Percentiles rank a stretch among this genome's conserved stretches.
Conservation (phyloP, 2,797 vertebrate species). For the Meriones psammophilus region DNA sequence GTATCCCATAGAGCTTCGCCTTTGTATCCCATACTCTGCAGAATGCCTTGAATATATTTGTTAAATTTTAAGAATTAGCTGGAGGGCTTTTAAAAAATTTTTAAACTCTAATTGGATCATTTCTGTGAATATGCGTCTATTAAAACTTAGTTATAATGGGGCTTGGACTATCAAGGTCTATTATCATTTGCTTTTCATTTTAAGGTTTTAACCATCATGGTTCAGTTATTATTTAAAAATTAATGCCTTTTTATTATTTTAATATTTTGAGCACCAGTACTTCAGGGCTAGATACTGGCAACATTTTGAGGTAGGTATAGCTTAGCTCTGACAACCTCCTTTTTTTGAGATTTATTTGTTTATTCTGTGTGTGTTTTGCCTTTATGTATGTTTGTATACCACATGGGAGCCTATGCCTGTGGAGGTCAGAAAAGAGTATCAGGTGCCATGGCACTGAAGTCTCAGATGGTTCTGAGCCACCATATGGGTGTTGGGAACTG, state of each 20-base stretch:
- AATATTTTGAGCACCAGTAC: not conserved
- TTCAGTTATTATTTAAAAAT: conserved; percentile 35
- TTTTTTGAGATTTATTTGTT: not conserved
- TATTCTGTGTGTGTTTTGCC: not conserved
- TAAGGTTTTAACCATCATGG: conserved; percentile 21
- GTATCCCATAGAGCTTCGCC: conserved; percentile 7
- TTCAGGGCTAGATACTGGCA: not conserved
- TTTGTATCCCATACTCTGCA: not conserved
- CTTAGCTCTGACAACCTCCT: not conserved
- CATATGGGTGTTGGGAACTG: not conserved
- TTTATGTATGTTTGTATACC: not conserved
- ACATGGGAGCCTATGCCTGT: not conserved
- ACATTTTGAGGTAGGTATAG: not conserved
- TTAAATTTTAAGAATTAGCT: conserved; percentile 13
- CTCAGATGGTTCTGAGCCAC: not conserved
- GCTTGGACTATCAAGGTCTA: not conserved
- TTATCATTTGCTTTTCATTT: conserved; percentile 13
- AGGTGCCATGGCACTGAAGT: not conserved
- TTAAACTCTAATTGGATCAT: conserved; percentile 12
- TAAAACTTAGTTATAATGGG: not conserved
- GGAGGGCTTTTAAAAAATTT: not conserved
- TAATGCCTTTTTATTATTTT: conserved; percentile 15
- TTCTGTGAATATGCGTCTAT: not conserved
- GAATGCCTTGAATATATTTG: not conserved
- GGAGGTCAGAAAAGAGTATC: not conserved